Evolutionary conservation across 2,113 vertebrate species (phyloP).

Genomic region (Gymnocephalus cernua): DNA sequence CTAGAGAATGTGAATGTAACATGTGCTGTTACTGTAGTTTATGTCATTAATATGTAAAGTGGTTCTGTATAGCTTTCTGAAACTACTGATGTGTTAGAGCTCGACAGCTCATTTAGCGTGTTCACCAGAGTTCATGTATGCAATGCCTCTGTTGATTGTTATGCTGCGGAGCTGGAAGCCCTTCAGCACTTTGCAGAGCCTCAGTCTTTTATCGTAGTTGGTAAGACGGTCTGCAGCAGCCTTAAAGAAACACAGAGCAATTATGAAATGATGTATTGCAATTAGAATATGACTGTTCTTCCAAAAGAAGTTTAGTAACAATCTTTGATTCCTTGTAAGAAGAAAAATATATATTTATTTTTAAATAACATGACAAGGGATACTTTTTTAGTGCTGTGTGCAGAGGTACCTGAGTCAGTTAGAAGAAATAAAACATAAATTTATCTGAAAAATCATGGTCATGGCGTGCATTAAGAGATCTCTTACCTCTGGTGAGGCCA

Average conservation of each 20-base stretch:
- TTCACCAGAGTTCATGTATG: constrained; percentile 73
- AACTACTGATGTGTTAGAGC: background rate
- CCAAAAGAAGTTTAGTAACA: background rate
- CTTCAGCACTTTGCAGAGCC: constrained; percentile 86
- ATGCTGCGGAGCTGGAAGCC: constrained; percentile 84
- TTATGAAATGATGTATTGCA: background rate
- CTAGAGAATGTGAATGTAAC: background rate
- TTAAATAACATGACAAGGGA: background rate
- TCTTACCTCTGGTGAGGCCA: constrained; percentile 35
- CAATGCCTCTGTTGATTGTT: constrained; percentile 86
- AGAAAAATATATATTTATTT: background rate
- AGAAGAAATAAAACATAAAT: background rate
- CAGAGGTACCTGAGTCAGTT: no score
- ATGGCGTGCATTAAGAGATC: background rate
- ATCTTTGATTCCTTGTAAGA: background rate
- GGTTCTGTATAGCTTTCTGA: constrained; percentile 12
- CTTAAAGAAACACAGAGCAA: constrained; percentile 55
- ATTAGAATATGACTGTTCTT: background rate
- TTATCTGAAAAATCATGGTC: background rate
- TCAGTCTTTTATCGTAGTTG: constrained; percentile 73
- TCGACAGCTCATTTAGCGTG: constrained; percentile 44
- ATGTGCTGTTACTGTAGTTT: constrained; percentile 7
- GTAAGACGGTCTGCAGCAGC: constrained; percentile 10
- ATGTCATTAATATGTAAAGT: background rate
- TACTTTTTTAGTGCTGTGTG: background rate